A percentile compares a stretch with the other conserved stretches of the same genome.
Conservation (phyloP, 2,888 invertebrate species). For the Napeogenes inachia region DNA sequence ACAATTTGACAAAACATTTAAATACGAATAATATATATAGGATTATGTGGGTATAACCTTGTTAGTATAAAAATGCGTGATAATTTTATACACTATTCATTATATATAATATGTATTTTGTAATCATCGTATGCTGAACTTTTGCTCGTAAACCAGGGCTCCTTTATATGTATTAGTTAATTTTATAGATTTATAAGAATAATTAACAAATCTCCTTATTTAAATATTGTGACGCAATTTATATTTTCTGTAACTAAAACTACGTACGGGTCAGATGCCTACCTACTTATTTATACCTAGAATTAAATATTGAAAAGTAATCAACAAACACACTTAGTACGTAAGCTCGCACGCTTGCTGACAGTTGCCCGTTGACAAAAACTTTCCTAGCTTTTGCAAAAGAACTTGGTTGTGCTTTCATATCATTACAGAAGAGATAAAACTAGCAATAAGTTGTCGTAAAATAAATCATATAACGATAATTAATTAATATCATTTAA, state of each 20-base stretch:
- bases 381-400: conserved; percentile 22
- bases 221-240: conserved; percentile 26
- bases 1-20: conserved; percentile 15
- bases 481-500: conserved; percentile 6
- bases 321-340: conserved; percentile 1
- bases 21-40: conserved; percentile 16
- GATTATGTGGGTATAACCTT: conserved; percentile 26
- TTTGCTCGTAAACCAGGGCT: conserved; percentile 57
- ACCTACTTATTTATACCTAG: conserved; percentile 26
- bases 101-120: conserved; percentile 44
- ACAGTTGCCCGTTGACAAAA: conserved; percentile 5
- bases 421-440: conserved; percentile 22
- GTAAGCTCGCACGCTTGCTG: conserved; percentile 6
- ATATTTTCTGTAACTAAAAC: conserved; percentile 18
- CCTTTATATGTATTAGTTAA: conserved; percentile 47
- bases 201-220: conserved; percentile 32
- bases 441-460: conserved; percentile 19
- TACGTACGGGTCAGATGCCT: conserved; percentile 31
- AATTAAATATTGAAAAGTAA: neutral
- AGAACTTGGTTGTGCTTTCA: conserved; percentile 30
- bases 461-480: conserved; percentile 14
- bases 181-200: conserved; percentile 49
- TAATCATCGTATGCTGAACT: conserved; percentile 59
- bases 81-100: conserved; percentile 52
- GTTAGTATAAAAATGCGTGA: conserved; percentile 33